phyloP scores from a whole-genome alignment of 2,797 vertebrate genomes.

The Crocodylus rhombifer region DNA sequence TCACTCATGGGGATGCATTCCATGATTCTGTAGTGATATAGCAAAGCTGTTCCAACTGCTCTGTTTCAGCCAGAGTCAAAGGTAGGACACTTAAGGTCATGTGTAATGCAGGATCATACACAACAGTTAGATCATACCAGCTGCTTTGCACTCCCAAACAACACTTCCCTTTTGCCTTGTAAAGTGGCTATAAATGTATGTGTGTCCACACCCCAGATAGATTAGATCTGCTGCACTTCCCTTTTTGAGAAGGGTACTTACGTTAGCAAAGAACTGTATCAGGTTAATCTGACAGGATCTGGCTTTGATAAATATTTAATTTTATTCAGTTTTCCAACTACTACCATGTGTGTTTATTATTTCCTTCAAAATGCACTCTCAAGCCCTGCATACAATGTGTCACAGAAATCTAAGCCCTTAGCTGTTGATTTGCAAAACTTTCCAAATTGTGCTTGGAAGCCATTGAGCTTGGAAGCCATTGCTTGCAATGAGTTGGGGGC shows the following conservation, averaged over 20 bases:
- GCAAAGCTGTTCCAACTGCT: no score
- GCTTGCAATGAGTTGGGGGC: fast-evolving
- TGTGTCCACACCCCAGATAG: no score
- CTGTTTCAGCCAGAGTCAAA: no score
- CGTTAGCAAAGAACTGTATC: not conserved
- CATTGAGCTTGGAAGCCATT: not conserved
- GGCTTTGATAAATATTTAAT: not conserved
- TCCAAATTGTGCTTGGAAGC: not conserved
- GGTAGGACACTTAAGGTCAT: no score
- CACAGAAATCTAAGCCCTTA: not conserved
- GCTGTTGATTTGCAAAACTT: not conserved
- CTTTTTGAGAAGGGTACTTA: not conserved
- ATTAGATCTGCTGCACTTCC: not conserved
- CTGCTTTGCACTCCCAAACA: no score
- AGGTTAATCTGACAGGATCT: not conserved
- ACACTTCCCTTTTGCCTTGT: no score
- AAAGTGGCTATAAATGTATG: no score
- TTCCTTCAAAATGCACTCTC: not conserved
- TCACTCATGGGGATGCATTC: no score
- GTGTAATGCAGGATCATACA: no score
- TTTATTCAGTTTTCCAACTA: not conserved
- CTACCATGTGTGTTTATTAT: not conserved
- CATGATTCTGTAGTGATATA: no score
- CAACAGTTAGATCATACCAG: no score
- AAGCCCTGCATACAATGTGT: not conserved